Conservation (phyloP, 2,888 invertebrate species). For the Drosophila suboccidentalis region DNA sequence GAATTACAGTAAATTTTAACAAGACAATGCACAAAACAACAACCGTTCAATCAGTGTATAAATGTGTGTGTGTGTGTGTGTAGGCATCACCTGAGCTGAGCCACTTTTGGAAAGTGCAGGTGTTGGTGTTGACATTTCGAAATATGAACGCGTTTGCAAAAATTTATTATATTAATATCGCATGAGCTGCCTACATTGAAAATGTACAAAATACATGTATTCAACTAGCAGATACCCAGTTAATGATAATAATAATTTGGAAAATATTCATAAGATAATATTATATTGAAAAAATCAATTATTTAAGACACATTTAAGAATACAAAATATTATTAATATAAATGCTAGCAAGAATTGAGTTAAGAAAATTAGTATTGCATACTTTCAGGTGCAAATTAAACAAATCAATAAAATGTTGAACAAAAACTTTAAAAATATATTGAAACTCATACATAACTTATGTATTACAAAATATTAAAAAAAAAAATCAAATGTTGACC, state of each 20-base stretch:
- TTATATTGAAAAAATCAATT: too few relatives aligned
- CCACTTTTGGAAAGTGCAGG: constrained; percentile 66
- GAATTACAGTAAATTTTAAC: constrained; percentile 56
- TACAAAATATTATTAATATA: neutral
- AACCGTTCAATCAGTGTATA: constrained; percentile 27
- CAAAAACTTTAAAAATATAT: too few relatives aligned
- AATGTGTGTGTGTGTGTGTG: constrained; percentile 13
- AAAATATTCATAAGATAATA: too few relatives aligned
- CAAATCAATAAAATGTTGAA: too few relatives aligned
- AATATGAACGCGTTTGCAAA: constrained; percentile 74
- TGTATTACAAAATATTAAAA: neutral
- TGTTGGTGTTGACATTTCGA: constrained; percentile 78
- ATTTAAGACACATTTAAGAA: too few relatives aligned
- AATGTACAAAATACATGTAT: too few relatives aligned
- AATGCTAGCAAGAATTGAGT: neutral
- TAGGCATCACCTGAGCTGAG: constrained; percentile 76
- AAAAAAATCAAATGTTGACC: constrained; percentile 14
- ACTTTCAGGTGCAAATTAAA: too few relatives aligned
- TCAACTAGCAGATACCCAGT: constrained; percentile 12
- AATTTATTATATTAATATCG: constrained; percentile 39
- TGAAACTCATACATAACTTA: too few relatives aligned
- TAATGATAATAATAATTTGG: neutral
- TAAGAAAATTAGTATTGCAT: neutral
- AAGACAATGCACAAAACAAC: constrained; percentile 51
- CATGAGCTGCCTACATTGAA: constrained; percentile 44